Percentiles rank a stretch among this genome's conserved stretches.
Evolutionary conservation across 2,113 vertebrate species (phyloP).

Genomic region (Dascyllus trimaculatus): DNA sequence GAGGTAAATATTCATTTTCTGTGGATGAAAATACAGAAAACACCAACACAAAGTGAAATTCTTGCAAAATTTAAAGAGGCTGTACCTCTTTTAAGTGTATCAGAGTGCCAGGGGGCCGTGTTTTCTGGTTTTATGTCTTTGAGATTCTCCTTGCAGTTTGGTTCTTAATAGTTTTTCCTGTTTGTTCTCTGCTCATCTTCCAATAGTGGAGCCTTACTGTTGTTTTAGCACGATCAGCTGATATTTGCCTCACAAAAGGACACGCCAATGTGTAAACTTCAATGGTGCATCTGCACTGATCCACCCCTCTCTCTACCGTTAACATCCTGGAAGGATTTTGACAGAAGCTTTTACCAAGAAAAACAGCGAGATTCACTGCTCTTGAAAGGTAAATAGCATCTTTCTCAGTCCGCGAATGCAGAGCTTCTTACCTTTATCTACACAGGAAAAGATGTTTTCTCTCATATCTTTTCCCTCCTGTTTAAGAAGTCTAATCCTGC

Average conservation of each 20-base stretch:
- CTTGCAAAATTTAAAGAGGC: no score
- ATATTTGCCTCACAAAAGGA: conserved; percentile 4
- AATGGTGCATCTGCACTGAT: background rate
- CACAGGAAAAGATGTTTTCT: conserved; percentile 26
- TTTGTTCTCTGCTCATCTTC: background rate
- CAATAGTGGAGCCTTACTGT: background rate
- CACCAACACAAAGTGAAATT: no score
- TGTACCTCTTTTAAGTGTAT: no score
- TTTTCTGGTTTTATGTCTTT: background rate
- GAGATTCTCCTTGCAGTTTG: background rate
- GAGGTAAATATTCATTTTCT: no score
- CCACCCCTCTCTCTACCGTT: conserved; percentile 9
- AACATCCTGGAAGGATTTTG: conserved; percentile 6
- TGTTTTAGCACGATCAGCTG: conserved; percentile 41
- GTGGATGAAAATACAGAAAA: no score
- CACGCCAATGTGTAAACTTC: background rate
- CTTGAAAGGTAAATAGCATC: conserved; percentile 35
- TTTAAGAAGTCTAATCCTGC: conserved; percentile 47
- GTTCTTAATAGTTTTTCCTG: no score
- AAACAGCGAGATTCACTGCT: conserved; percentile 34
- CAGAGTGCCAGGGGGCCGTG: no score
- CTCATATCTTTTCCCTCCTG: conserved; percentile 25
- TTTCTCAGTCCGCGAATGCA: conserved; percentile 37
- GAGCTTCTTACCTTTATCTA: conserved; percentile 56
- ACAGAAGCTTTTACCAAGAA: conserved; percentile 34